A percentile compares a stretch with the other conserved stretches of the same genome.
These are phyloP conservation scores for Ovibos moschatus DNA, from an alignment of 2,113 vertebrate species.

Conservation along the genomic window DNA sequence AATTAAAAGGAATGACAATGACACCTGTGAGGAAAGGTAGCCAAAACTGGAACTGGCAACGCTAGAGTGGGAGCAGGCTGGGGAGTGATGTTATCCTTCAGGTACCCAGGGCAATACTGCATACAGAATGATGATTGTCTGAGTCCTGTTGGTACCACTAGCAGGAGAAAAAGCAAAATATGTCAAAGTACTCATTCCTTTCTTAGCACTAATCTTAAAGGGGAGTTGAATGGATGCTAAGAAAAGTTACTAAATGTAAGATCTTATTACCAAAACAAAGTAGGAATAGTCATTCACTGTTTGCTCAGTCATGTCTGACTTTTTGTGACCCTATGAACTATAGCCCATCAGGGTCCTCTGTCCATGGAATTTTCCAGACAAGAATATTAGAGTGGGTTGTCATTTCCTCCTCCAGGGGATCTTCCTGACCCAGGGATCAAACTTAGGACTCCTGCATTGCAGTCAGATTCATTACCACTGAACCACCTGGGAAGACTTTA, in stretches of 20 bases:
- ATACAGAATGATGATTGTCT: neutral
- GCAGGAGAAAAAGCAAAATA: neutral
- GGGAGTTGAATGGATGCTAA: neutral
- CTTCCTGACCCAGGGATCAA: neutral
- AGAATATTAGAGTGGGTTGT: neutral
- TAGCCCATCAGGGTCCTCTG: neutral
- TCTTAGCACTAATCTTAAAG: neutral
- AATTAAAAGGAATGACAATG: neutral
- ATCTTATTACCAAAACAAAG: neutral
- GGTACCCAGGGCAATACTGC: neutral
- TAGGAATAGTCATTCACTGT: neutral
- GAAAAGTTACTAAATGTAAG: neutral
- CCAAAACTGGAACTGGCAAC: neutral
- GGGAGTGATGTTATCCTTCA: neutral
- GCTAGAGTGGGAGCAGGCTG: neutral
- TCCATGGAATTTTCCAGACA: neutral
- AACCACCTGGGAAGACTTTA: neutral
- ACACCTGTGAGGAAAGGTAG: neutral
- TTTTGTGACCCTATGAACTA: neutral
- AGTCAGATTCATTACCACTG: neutral
- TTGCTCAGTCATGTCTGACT: neutral
- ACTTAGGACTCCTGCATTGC: neutral
- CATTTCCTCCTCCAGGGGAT: neutral
- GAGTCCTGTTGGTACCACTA: neutral
- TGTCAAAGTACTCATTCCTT: neutral